Evolutionary conservation across 2,113 vertebrate species (phyloP), one percentile per base, ranked within the genome.

Genomic region (Corapipo altera): DNA sequence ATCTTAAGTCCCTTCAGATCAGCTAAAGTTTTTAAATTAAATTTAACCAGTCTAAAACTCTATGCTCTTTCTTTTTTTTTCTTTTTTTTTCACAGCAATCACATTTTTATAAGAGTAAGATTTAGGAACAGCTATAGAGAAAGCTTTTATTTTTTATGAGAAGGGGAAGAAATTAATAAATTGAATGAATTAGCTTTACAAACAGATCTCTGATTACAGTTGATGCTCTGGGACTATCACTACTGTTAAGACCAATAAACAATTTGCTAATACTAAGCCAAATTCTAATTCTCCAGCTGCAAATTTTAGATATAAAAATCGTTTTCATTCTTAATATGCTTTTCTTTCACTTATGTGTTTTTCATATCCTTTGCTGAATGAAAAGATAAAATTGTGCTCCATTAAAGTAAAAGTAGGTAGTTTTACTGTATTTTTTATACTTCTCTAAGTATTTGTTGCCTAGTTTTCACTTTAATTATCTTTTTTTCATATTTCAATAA

Each of bases 151-250:
- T 84, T 88, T 91, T 83, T 73, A 61, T 64, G 75, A 71, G 32
- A 81, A 52, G 12, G 4, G 11, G 11, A 91, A 88, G 24, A 89
- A 92, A 88, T 80, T 2, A 89, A 83, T 67, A 75, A 89, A 89
- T 91, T 52, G 41, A 95, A 83, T 37, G 5, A 90, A 84, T 82
- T 73, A 79, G 39, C 28, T 77, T 89, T 49, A 24, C 70, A 86
- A 96, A 90, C 37, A 95, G 72, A 88, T 80, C 27, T 89, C 82
- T 96, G 64, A 83, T 90, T 94, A 91, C 43, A 88, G 78, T 33
- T 94, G 71, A 48, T 91, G 54, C 44, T 91, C 54, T 90, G 81
- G 55, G 85, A 82, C 54, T 79, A 54, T 72, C 24, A 87, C 39
- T 91, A 65, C 4, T 69, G 32, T 82, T 89, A 91, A 78, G 19